Conservation (phyloP, 2,888 invertebrate species). For the Sarcophaga subvicina region DNA sequence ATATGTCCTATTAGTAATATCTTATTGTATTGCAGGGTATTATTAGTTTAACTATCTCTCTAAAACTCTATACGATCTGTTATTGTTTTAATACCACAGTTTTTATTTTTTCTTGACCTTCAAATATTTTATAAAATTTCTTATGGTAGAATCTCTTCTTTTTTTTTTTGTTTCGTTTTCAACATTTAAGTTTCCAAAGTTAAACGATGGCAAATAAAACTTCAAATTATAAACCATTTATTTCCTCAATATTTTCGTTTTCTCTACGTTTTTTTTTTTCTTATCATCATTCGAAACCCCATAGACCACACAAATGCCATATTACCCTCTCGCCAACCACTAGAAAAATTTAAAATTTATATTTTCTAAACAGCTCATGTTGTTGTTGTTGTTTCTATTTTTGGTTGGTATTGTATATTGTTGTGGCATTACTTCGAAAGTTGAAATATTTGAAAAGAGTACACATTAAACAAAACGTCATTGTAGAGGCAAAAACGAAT, state of each 20-base stretch:
- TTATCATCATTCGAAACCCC: neutral
- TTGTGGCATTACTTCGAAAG: neutral
- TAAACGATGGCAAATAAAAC: constrained; percentile 16
- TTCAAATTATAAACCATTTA: constrained; percentile 23
- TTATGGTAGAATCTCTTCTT: neutral
- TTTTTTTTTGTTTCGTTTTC: neutral
- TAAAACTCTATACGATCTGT: no score
- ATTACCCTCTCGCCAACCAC: neutral
- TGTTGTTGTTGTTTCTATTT: neutral
- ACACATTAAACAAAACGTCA: no score
- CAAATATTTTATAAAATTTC: no score
- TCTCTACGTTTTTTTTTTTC: neutral
- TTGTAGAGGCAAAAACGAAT: no score
- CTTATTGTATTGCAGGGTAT: no score
- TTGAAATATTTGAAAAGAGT: no score
- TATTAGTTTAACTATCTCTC: no score
- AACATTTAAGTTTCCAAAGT: neutral
- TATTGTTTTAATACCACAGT: no score
- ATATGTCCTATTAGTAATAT: no score
- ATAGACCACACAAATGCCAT: neutral
- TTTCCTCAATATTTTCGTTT: neutral
- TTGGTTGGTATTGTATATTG: neutral
- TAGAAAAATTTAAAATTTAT: neutral
- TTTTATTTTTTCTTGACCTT: no score
- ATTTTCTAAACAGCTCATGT: constrained; percentile 10